Percentiles rank a stretch among this genome's conserved stretches.
These are phyloP conservation scores for Horisme vitalbata DNA, from an alignment of 2,888 invertebrate species.

Conservation along the genomic window DNA sequence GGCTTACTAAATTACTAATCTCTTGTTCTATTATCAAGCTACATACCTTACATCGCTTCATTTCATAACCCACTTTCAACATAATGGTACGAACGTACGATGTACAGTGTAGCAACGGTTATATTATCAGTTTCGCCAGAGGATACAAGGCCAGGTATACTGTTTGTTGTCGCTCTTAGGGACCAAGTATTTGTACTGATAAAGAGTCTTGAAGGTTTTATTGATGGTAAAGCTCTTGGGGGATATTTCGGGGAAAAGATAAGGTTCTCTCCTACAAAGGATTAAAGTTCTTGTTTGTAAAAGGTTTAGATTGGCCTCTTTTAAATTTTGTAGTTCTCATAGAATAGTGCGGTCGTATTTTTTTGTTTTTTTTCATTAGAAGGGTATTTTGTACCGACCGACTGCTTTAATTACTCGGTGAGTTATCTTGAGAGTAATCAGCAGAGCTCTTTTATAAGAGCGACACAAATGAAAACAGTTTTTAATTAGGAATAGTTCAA, in stretches of 20 bases:
- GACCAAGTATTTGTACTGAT: conserved; percentile 23
- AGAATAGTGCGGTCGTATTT: neutral
- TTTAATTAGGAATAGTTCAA: too few species aligned
- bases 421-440: too few species aligned
- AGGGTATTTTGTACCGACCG: too few species aligned
- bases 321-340: neutral
- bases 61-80: conserved; percentile 39
- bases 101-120: conserved; percentile 25
- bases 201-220: conserved; percentile 19
- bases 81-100: neutral
- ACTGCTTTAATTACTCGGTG: too few species aligned
- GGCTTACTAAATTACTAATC: conserved; percentile 1
- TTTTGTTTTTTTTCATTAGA: neutral
- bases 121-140: conserved; percentile 37
- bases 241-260: conserved; percentile 20
- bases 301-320: conserved; percentile 1
- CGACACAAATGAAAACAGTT: too few species aligned
- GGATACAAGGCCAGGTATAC: conserved; percentile 34
- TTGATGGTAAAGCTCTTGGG: conserved; percentile 16
- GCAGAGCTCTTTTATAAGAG: too few species aligned
- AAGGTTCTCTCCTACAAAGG: conserved; percentile 7
- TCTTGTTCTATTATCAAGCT: conserved; percentile 17
- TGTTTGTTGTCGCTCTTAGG: conserved; percentile 22
- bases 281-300: conserved; percentile 11
- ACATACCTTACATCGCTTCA: conserved; percentile 16